Conservation (phyloP, 2,888 invertebrate genomes). For the Drosophila austrosaltans region DNA sequence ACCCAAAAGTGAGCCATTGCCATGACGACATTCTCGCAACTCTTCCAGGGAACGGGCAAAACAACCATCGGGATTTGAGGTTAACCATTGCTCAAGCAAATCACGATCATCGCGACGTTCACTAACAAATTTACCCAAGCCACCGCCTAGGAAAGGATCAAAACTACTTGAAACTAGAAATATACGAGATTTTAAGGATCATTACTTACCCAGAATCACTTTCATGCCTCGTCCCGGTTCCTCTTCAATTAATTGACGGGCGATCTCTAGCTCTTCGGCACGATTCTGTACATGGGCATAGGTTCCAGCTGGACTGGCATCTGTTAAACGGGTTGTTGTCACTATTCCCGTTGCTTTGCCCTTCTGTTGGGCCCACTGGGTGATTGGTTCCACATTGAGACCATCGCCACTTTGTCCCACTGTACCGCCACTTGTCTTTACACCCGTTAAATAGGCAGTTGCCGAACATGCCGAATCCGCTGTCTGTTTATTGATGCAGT, state of each 20-base stretch:
- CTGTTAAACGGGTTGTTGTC: conserved; percentile 91
- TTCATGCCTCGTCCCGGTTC: conserved; percentile 88
- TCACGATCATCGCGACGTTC: conserved; percentile 62
- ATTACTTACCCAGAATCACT: conserved; percentile 84
- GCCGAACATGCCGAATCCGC: conserved; percentile 89
- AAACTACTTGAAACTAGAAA: no score
- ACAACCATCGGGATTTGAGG: conserved; percentile 84
- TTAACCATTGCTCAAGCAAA: conserved; percentile 84
- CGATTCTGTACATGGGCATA: conserved; percentile 87
- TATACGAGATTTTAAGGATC: not conserved
- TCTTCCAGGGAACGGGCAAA: conserved; percentile 86
- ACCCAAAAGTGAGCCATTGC: conserved; percentile 79
- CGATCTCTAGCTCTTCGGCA: conserved; percentile 91
- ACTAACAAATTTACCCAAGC: conserved; percentile 87
- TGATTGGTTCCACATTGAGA: conserved; percentile 87
- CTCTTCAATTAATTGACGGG: conserved; percentile 87
- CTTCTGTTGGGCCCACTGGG: conserved; percentile 87
- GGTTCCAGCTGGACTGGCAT: conserved; percentile 89
- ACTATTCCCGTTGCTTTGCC: conserved; percentile 87
- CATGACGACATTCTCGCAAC: conserved; percentile 84
- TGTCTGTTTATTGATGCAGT: conserved; percentile 81
- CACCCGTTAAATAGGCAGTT: conserved; percentile 84
- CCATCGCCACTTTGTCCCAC: conserved; percentile 90
- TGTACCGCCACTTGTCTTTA: conserved; percentile 88
- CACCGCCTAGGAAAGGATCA: conserved; percentile 87